Base-by-base conservation (phyloP, 2,113 vertebrate species). In the Taurulus bubalis region DNA sequence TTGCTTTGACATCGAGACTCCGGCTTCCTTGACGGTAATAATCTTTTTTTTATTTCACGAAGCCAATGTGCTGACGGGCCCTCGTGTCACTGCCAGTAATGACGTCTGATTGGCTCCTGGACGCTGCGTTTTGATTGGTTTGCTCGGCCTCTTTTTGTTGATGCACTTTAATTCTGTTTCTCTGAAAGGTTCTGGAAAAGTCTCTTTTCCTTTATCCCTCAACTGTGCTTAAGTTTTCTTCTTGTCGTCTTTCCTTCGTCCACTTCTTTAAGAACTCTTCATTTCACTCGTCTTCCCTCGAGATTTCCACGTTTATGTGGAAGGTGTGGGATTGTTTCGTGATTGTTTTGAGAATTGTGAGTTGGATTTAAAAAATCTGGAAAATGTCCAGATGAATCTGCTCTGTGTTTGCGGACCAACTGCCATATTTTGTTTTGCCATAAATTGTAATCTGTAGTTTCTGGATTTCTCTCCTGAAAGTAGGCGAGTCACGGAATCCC, bases 91-190 rank as follows among this genome's bases (percentile, higher is more conserved):
- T 42, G 81, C 34, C 53, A 78, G 51, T 80, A 64, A 82, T 86
- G 82, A 80, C 69, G 36, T 86, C 79, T 69, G 84, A 62, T 83
- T 70, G 75, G 68, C 63, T 22, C 42, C 62, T 8, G 32, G 16
- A 78, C 51, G 70, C 71, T 38, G 65, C 62, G 65, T 80, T 85
- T 15, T 66, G 60, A 75, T 80, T 75, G 71, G 72, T 74, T n/a
- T 15, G 38, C 63, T 68, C n/a, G 1, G 75, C 51, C 67, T 80
- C 30, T 51, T 38, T 56, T 60, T 45, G 20, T 71, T 65, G 30
- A 80, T 80, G 82, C 82, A 87, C 87, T 89, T 87, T 87, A 82
- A 75, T 34, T 56, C 30, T 18, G 60, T 51, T 83, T 68, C 75
- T 82, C 7, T 82, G 70, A 53, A 84, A 69, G 59, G 60, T 66